Evolutionary conservation across 2,888 invertebrate genomes (phyloP).

Genomic region (Apoda limacodes): DNA sequence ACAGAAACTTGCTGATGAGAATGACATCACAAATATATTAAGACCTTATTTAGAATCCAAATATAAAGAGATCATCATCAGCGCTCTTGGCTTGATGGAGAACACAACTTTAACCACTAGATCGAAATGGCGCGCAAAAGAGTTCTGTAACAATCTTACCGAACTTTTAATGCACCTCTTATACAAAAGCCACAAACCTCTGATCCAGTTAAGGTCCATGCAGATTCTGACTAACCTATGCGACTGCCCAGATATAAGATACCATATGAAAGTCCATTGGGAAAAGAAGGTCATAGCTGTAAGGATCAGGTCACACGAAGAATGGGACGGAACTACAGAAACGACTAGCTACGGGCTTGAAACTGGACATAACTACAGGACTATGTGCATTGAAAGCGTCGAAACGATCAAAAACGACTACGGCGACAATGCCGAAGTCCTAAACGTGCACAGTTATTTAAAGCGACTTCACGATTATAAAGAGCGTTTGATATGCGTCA

Average conservation of each 20-base stretch:
- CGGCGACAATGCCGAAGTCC: constrained; percentile 33
- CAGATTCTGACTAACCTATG: constrained; percentile 52
- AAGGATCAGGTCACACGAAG: constrained; percentile 36
- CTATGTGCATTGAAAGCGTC: constrained; percentile 41
- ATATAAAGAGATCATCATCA: constrained; percentile 33
- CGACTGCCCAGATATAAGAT: constrained; percentile 48
- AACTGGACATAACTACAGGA: constrained; percentile 47
- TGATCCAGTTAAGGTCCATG: constrained; percentile 39
- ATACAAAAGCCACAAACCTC: constrained; percentile 31
- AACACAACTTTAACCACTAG: constrained; percentile 46
- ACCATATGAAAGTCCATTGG: constrained; percentile 38
- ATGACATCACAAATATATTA: constrained; percentile 39
- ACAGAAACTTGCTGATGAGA: constrained; percentile 37
- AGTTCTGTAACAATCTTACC: constrained; percentile 32
- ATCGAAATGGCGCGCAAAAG: constrained; percentile 55
- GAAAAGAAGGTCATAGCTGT: constrained; percentile 28
- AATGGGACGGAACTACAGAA: constrained; percentile 48
- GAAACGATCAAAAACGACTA: constrained; percentile 46
- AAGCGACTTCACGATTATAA: constrained; percentile 30
- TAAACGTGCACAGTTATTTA: constrained; percentile 49
- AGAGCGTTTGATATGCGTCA: constrained; percentile 33
- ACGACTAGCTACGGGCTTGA: constrained; percentile 36
- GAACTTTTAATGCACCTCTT: constrained; percentile 33
- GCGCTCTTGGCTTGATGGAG: constrained; percentile 38
- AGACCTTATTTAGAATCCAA: constrained; percentile 25